These are phyloP conservation scores for Perdita meconis DNA, from an alignment of 2,888 invertebrate species.

Conservation along the genomic window DNA sequence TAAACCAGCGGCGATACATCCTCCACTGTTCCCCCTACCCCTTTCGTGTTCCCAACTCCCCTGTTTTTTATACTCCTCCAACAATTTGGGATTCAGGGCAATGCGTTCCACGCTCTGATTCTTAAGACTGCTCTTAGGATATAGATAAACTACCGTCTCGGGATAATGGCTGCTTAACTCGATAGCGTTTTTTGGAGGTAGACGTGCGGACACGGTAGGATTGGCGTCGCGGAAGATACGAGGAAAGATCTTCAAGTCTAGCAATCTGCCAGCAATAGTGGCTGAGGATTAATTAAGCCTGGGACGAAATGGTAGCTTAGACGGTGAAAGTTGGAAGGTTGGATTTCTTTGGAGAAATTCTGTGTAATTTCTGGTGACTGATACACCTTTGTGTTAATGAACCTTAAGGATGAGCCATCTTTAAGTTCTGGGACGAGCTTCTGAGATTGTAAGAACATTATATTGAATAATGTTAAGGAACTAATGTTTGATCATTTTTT, in stretches of 20 bases:
- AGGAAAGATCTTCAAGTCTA: conserved; percentile 25
- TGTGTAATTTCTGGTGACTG: no score
- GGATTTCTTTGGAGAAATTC: neutral
- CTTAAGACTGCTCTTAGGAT: neutral
- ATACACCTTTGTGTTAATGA: no score
- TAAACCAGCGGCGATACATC: conserved; percentile 25
- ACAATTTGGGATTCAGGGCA: conserved; percentile 37
- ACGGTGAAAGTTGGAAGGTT: no score
- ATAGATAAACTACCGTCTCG: neutral
- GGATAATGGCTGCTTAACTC: neutral
- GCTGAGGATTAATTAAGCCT: conserved; percentile 16
- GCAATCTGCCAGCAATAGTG: conserved; percentile 16
- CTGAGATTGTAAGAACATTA: no score
- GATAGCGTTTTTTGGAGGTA: conserved; percentile 5
- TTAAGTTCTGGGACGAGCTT: no score
- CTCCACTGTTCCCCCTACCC: neutral
- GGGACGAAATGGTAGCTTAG: neutral
- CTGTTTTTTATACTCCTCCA: conserved; percentile 10
- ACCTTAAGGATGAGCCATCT: no score
- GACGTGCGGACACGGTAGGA: neutral
- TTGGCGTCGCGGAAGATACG: neutral
- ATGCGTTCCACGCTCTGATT: conserved; percentile 26
- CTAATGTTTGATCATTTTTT: no score
- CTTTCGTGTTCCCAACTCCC: neutral
- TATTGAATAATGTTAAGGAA: no score